Evolutionary conservation across 2,888 invertebrate genomes (phyloP), one percentile per base, ranked within the genome.

Genomic region (Oxytorus armatus): DNA sequence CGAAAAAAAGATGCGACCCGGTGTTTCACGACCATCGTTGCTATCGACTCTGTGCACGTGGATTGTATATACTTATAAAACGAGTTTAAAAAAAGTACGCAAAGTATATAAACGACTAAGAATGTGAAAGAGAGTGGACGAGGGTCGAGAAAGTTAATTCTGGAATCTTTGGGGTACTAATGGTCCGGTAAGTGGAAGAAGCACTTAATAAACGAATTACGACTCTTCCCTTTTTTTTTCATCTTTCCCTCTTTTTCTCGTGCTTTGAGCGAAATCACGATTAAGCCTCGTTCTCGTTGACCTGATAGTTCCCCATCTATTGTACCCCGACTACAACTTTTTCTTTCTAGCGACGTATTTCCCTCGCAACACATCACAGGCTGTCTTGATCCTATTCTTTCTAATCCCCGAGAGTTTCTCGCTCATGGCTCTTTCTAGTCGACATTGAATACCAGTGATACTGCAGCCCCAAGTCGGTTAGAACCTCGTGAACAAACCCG

Each of bases 141-240:
- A 55, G 33, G 10, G 33, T 11, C 25, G 21, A 29, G 21, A 49
- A 66, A 42, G 8, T n/a, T n/a, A 11, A 55, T 55, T 18, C 29
- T 44, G 18, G 39, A 81, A 65, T 77, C 55, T 69, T 55, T 18
- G 25, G 21, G 55, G 55, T 51, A 53, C 29, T 18, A 21, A 57
- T 39, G 36, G 36, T 29, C 29, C 11, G n/a, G 66, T 39, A 21
- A 73, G 33, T 18, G 29, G 44, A 47, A 44, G 25, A 42, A 57
- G 65, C 51, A 77, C 77, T 81, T 65, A 65, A 81, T 77, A 68
- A 77, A 74, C 55, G 69, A 81, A 81, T 80, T 73, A 76, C 51
- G 39, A 57, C 42, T 51, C 42, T 63, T n/a, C 10, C 14, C 42
- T 42, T 47, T 10, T 10, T 61, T 21, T 39, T 36, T 25, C n/a